Evolutionary conservation across 1,140 invertebrate species (phyloP).

Genomic region (Parapsyche elsis): DNA sequence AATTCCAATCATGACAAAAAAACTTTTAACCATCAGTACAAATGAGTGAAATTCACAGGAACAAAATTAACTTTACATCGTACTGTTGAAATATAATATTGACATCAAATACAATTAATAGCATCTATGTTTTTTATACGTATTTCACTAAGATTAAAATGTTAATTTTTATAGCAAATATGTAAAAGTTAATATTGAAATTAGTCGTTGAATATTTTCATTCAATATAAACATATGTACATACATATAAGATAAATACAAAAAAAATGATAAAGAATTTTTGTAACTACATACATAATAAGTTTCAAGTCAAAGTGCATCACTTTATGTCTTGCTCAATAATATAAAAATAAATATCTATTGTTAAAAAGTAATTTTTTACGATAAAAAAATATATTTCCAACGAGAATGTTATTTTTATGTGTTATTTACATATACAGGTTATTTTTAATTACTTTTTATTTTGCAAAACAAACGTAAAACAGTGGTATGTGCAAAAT

Average conservation of each 20-base stretch:
- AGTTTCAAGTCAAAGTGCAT: slow-evolving; percentile 10
- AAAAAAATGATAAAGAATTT: background rate
- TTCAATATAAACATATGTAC: background rate
- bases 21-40: background rate
- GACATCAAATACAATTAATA: background rate
- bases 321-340: slow-evolving; percentile 28
- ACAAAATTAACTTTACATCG: no score
- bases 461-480: background rate
- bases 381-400: slow-evolving; percentile 5
- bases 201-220: no score
- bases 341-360: slow-evolving; percentile 22
- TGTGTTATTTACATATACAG: slow-evolving; percentile 18
- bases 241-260: background rate
- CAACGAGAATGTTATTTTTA: background rate
- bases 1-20: background rate
- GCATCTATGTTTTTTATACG: background rate
- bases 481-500: background rate
- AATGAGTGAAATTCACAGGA: no score
- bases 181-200: no score
- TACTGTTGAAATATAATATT: background rate
- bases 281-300: background rate
- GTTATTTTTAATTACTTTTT: slow-evolving; percentile 11
- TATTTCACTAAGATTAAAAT: no score
- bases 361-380: no score
- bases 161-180: no score